Conservation (phyloP, 2,113 vertebrate genomes). For the Sebastes schlegelii region DNA sequence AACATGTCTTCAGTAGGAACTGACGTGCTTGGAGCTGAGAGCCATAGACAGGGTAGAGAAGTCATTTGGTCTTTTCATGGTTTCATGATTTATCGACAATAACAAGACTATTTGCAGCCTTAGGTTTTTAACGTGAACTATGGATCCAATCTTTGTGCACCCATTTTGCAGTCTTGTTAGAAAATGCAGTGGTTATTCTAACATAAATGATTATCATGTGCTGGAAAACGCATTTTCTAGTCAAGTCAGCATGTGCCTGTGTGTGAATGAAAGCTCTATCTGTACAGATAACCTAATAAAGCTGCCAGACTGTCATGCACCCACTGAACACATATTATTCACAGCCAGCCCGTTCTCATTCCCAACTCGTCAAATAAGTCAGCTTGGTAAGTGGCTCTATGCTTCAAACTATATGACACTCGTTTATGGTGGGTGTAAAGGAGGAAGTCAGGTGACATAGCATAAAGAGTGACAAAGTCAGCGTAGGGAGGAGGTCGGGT, state of each 20-base stretch:
- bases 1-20: neutral
- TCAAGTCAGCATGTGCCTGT: neutral
- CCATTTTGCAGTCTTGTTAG: neutral
- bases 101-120: neutral
- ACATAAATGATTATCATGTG: neutral
- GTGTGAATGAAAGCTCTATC: constrained; percentile 25
- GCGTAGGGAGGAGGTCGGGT: neutral
- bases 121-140: neutral
- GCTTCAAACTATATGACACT: too few species aligned
- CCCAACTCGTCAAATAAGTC: neutral
- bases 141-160: neutral
- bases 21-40: neutral
- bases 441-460: neutral
- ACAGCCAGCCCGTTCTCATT: neutral
- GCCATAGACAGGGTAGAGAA: neutral
- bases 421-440: neutral
- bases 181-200: neutral
- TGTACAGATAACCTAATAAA: constrained; percentile 49
- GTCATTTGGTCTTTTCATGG: neutral
- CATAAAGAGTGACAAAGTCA: neutral
- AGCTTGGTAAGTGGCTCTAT: too few species aligned
- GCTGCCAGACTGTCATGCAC: constrained; percentile 17
- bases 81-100: neutral
- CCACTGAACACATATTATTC: constrained; percentile 12
- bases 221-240: constrained; percentile 6